Evolutionary conservation across 2,797 vertebrate genomes (phyloP).

Genomic region (Poeciliopsis infans): DNA sequence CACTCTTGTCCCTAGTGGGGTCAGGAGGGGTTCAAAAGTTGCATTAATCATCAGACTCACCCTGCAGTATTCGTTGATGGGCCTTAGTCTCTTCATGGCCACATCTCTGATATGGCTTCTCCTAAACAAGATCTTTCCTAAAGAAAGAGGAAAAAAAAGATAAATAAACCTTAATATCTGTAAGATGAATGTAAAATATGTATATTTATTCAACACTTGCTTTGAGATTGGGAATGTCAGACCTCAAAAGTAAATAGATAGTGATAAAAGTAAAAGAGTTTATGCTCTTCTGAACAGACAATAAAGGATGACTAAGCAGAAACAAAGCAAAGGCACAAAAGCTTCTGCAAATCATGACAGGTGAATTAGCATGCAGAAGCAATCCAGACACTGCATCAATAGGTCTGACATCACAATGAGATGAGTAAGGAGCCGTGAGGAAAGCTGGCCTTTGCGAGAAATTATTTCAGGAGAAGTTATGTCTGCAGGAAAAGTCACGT

Average conservation of each 20-base stretch:
- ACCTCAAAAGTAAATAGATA: background rate
- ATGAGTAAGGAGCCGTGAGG: constrained; percentile 38
- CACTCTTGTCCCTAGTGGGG: too few relatives aligned
- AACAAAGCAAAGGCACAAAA: constrained; percentile 23
- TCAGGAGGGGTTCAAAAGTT: background rate
- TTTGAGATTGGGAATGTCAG: background rate
- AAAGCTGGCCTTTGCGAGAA: constrained; percentile 50
- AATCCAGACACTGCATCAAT: constrained; percentile 54
- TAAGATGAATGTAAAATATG: background rate
- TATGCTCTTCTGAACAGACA: background rate
- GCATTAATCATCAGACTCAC: constrained; percentile 74
- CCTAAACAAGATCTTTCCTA: constrained; percentile 97
- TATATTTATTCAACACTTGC: background rate
- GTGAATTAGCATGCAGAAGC: constrained; percentile 57
- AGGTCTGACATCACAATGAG: constrained; percentile 63
- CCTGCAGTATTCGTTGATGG: constrained; percentile 98
- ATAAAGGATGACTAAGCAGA: constrained; percentile 1
- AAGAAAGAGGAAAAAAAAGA: constrained; percentile 23
- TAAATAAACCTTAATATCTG: background rate
- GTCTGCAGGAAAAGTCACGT: constrained; percentile 40
- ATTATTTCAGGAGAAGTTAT: constrained; percentile 49
- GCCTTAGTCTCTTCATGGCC: constrained; percentile 94
- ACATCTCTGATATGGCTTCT: constrained; percentile 97
- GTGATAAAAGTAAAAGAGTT: background rate
- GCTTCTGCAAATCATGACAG: constrained; percentile 9